phyloP scores from a whole-genome alignment of 2,888 invertebrate species.

The Eupeodes luniger region DNA sequence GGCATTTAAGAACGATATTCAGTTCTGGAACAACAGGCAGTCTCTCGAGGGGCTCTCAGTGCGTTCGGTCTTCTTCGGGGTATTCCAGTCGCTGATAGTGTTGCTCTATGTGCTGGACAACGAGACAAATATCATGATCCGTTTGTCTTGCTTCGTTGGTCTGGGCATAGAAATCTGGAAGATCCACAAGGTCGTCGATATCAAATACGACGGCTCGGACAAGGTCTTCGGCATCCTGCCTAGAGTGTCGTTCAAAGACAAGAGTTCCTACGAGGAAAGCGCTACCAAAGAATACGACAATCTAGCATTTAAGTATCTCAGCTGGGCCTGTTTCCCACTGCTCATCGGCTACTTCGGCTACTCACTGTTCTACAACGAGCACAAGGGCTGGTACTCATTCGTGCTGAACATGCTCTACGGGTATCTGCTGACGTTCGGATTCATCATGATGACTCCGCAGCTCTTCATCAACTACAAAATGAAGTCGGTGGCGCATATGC shows the following conservation, averaged over 20 bases:
- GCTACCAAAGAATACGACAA: constrained; percentile 97
- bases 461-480: constrained; percentile 99
- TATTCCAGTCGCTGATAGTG: constrained; percentile 98
- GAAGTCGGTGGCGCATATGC: constrained; percentile 99
- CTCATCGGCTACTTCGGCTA: constrained; percentile 97
- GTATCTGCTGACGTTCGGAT: constrained; percentile 98
- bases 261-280: constrained; percentile 98
- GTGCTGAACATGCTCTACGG: constrained; percentile 98
- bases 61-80: constrained; percentile 98
- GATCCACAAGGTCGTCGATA: constrained; percentile 97
- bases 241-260: constrained; percentile 92
- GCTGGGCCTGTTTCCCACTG: constrained; percentile 97
- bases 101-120: constrained; percentile 98
- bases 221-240: constrained; percentile 92
- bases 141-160: constrained; percentile 97
- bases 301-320: constrained; percentile 97
- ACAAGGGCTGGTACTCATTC: constrained; percentile 99
- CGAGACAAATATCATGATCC: constrained; percentile 98
- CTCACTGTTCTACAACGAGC: constrained; percentile 97
- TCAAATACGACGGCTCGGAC: constrained; percentile 90
- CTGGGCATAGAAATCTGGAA: constrained; percentile 99
- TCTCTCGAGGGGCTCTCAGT: constrained; percentile 98
- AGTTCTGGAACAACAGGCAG: constrained; percentile 99
- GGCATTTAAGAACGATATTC: constrained; percentile 99
- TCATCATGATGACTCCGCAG: constrained; percentile 99